phyloP scores from a whole-genome alignment of 1,140 invertebrate genomes.

The Eufriesea mexicana region DNA sequence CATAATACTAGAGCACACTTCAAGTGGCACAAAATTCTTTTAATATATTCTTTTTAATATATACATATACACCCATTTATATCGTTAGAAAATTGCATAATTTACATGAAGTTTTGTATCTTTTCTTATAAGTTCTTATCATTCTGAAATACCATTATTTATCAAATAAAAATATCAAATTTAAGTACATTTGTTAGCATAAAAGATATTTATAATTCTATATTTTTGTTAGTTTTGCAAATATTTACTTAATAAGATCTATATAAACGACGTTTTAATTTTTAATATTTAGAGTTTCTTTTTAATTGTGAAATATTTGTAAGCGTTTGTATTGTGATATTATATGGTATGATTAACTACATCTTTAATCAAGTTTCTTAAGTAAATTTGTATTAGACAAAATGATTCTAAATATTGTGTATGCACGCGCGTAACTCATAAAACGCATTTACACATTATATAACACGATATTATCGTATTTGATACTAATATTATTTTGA shows the following conservation, averaged over 20 bases:
- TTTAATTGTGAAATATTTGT: conserved; percentile 15
- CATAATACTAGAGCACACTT: conserved; percentile 28
- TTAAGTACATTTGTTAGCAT: conserved; percentile 25
- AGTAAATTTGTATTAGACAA: conserved; percentile 32
- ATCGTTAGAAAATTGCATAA: conserved; percentile 12
- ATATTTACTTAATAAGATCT: conserved; percentile 30
- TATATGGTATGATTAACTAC: conserved; percentile 32
- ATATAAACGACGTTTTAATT: conserved; percentile 25
- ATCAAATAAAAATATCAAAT: background rate
- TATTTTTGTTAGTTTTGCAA: conserved; percentile 40
- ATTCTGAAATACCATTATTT: background rate
- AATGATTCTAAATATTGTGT: conserved; percentile 50
- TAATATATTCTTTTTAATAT: conserved; percentile 20
- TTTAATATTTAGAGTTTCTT: conserved; percentile 12
- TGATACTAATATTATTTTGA: conserved; percentile 69
- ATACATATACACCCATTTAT: background rate
- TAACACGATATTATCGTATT: conserved; percentile 59
- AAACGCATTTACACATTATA: conserved; percentile 63
- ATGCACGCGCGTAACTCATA: conserved; percentile 27
- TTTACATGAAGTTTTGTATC: conserved; percentile 15
- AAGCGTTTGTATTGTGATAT: conserved; percentile 50
- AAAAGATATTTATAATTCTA: conserved; percentile 36
- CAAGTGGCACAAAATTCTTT: conserved; percentile 42
- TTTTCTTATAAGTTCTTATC: conserved; percentile 28
- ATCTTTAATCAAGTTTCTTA: conserved; percentile 16